phyloP scores from a whole-genome alignment of 2,888 invertebrate species.

The Smittia aterrima region DNA sequence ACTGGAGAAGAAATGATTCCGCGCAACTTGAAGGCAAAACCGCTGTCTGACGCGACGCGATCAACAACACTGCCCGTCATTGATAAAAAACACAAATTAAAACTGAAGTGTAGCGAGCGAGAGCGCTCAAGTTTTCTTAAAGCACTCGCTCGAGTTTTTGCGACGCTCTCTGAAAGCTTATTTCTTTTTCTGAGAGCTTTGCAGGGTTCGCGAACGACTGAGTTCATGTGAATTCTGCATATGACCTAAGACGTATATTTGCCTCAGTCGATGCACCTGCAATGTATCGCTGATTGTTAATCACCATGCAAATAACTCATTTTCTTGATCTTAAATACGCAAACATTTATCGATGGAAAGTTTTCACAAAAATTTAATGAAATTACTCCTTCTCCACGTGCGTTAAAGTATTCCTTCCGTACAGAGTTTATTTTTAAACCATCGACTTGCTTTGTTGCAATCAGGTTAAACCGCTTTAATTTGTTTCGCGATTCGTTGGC shows the following conservation, averaged over 20 bases:
- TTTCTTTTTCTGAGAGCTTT: neutral
- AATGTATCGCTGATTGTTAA: neutral
- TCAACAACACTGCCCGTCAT: constrained; percentile 26
- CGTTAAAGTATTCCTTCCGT: constrained; percentile 9
- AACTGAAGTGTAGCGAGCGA: no score
- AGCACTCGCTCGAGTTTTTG: constrained; percentile 7
- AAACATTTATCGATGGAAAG: no score
- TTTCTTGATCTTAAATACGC: no score
- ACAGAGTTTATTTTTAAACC: constrained; percentile 13
- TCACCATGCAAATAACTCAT: neutral
- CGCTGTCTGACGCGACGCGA: constrained; percentile 3
- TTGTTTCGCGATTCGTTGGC: neutral
- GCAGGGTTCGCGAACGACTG: neutral
- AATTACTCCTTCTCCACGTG: neutral
- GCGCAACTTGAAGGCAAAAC: neutral
- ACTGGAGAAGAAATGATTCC: neutral
- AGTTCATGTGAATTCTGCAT: neutral
- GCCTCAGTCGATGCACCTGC: no score
- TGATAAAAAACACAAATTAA: constrained; percentile 38
- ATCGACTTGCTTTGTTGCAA: neutral
- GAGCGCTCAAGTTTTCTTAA: constrained; percentile 10
- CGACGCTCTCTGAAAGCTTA: neutral
- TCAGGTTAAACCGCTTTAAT: neutral
- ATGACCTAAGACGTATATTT: neutral
- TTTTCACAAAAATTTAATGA: no score